Evolutionary conservation across 2,888 invertebrate genomes (phyloP), one percentile per base, ranked within the genome.

Genomic region (Patella ulyssiponensis): DNA sequence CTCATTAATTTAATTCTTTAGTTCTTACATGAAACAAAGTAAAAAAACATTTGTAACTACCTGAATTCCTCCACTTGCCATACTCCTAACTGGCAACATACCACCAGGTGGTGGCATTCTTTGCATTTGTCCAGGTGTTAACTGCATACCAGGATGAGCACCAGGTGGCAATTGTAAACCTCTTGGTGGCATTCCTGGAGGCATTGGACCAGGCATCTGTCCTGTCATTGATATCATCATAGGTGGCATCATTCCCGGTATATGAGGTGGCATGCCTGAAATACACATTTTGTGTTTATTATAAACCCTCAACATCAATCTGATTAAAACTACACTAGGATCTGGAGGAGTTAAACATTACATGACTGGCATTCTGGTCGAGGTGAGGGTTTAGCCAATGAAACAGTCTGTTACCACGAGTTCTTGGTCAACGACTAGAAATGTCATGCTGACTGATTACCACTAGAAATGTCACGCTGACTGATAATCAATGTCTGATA

Each of bases 141-240:
- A 69, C 44, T 74, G 64, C 79, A 81, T 77, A 74, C 54, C 78
- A 7, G 81, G 82, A n/a, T 78, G 79, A 77, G 78, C 85, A 76
- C 78, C 82, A 54, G 76, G 82, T 79, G 73, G 80, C 71, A 79
- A 80, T 81, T 78, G 84, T 81, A 79, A 79, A 20, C 78, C 70
- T 69, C 81, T 72, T 20, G 76, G 82, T 14, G 83, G 82, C 79
- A 84, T 80, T 44, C 76, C 76, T 17, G 76, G 76, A 12, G 82
- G 79, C 64, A 81, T 77, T 52, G 76, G 80, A 53, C 80, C 80
- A 52, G 82, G 81, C 71, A 81, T 79, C 52, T 82, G 85, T 12
- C 84, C 82, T 76, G 86, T 84, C 78, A 85, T 76, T 23, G 83
- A 81, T 81, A 88, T 83, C 85, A 87, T 85, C 86, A 86, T 82